These are phyloP conservation scores for Nothobranchius furzeri DNA, from an alignment of 2,113 vertebrate genomes.

Conservation along the genomic window DNA sequence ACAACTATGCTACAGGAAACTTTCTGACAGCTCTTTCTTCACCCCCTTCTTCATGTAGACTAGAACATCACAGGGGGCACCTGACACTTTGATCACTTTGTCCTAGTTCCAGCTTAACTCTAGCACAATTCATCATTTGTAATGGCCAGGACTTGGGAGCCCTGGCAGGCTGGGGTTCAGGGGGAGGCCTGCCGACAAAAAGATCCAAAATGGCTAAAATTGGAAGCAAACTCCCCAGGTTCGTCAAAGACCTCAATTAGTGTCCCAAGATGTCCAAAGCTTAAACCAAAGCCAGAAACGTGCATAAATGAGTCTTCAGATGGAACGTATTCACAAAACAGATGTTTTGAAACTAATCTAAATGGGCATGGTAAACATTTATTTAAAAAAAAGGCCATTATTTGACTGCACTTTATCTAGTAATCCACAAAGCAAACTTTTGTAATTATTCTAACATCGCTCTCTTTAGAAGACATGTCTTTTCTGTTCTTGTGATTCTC, in stretches of 20 bases:
- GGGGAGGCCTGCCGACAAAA: constrained; percentile 64
- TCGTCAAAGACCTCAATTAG: constrained; percentile 73
- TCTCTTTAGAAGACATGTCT: constrained; percentile 43
- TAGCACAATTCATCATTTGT: constrained; percentile 84
- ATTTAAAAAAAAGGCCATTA: constrained; percentile 20
- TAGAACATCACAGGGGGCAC: constrained; percentile 79
- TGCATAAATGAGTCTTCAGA: constrained; percentile 28
- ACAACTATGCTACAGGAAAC: constrained; percentile 67
- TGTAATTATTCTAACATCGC: constrained; percentile 37
- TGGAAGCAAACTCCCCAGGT: constrained; percentile 72
- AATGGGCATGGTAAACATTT: constrained; percentile 17
- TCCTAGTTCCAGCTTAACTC: constrained; percentile 82
- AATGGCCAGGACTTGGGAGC: constrained; percentile 75
- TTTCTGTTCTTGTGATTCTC: constrained; percentile 38
- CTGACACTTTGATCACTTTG: constrained; percentile 85
- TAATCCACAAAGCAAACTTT: constrained; percentile 57
- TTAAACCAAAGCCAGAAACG: constrained; percentile 34
- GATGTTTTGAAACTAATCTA: constrained; percentile 7
- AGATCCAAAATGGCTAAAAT: constrained; percentile 76
- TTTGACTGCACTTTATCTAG: constrained; percentile 47
- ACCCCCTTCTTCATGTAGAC: constrained; percentile 73
- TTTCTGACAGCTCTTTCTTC: constrained; percentile 75
- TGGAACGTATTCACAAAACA: constrained; percentile 11
- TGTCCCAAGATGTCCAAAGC: constrained; percentile 60
- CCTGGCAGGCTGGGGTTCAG: constrained; percentile 64